A percentile compares a stretch with the other conserved stretches of the same genome.
Conservation (phyloP, 2,113 vertebrate species). For the Herpetotheres cachinnans region DNA sequence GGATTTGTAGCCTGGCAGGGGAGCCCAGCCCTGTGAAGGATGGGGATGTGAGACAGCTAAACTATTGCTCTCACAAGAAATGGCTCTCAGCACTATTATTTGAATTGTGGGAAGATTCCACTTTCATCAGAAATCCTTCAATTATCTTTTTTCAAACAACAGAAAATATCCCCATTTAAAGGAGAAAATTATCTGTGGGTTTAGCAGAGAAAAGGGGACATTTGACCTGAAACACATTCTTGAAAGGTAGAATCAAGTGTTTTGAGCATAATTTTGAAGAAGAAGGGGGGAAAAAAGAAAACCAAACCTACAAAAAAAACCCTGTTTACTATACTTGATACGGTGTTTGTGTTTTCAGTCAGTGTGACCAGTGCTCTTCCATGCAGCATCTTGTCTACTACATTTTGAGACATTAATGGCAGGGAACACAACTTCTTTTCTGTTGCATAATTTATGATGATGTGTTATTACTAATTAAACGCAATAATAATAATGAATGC, state of each 20-base stretch:
- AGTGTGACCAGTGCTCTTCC: not conserved
- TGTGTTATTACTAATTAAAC: not conserved
- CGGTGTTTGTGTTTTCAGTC: not conserved
- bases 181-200: not conserved
- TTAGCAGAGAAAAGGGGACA: not conserved
- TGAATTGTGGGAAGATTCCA: not conserved
- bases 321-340: not conserved
- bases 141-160: constrained; percentile 12
- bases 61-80: constrained; percentile 39
- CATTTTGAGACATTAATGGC: not conserved
- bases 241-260: not conserved
- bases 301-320: rapidly evolving
- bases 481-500: not conserved
- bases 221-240: not conserved
- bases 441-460: not conserved
- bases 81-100: constrained; percentile 26
- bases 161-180: constrained; percentile 27
- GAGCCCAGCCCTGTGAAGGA: constrained; percentile 21
- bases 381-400: not conserved
- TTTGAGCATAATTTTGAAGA: not conserved
- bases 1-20: constrained; percentile 33
- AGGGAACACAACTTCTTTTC: not conserved
- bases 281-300: rapidly evolving
- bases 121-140: constrained; percentile 20
- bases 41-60: constrained; percentile 11